Evolutionary conservation across 1,140 invertebrate species (phyloP), one percentile per base, ranked within the genome.

Genomic region (Dryas iulia): DNA sequence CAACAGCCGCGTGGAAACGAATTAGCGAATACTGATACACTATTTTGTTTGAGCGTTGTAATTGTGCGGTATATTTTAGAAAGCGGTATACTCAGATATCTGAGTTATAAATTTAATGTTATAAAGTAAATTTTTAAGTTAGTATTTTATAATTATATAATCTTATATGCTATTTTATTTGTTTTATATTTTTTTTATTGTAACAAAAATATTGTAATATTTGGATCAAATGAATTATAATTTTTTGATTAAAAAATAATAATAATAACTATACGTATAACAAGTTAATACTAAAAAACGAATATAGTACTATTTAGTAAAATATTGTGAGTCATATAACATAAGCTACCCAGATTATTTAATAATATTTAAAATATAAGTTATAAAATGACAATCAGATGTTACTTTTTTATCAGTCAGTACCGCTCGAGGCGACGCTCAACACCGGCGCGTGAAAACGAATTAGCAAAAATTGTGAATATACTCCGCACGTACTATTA

Each of bases 21-120:
- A 64, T 64, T 64, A 69, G 66, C 53, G 59, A 69, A 69, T 58
- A 62, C 54, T 66, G 60, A 62, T 62, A 33, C 31, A 66, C 63
- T 58, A 58, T 57, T 66, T 62, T 54, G 47, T 54, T 62, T n/a
- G n/a, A 62, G 28, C 35, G 60, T 14, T 47, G 26, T 62, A 54
- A 53, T 31, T 56, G 53, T 18, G 23, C 23, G 21, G 18, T 53
- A 18, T 53, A 53, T 35, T 60, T 39, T 33, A 24, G 33, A 28
- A 57, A 53, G 26, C 26, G 33, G 33, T 39, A n/a, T 31, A 31
- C 11, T 31, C 5, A 31, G 5, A 31, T n/a, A 39, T 39, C 52
- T 53, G 7, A 53, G 8, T 53, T 53, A 53, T 53, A 21, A 11
- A 53, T 53, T 23, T n/a, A 53, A 24, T 53, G 21, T 53, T 23